Evolutionary conservation across 2,888 invertebrate genomes (phyloP), one percentile per base, ranked within the genome.

Genomic region (Romanomermis culicivorax): DNA sequence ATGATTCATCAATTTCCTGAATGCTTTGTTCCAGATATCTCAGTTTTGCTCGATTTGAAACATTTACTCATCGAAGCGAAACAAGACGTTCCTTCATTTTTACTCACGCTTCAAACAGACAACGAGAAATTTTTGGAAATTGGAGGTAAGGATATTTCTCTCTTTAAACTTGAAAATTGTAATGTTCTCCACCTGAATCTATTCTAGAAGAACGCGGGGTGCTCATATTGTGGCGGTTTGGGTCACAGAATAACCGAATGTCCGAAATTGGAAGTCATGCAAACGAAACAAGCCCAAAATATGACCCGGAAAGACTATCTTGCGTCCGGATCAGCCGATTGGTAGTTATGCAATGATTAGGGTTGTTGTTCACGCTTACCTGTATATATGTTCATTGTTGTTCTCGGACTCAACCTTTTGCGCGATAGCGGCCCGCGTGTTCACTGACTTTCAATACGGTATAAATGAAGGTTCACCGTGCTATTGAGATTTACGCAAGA

Each of bases 161-260:
- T n/a, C 7, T 7, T 36, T n/a, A n/a, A n/a, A n/a, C 17, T 36
- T 36, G n/a, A n/a, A 11, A 36, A 36, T n/a, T n/a, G n/a, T n/a
- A n/a, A n/a, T n/a, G n/a, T n/a, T n/a, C n/a, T n/a, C n/a, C n/a
- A n/a, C n/a, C n/a, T n/a, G n/a, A n/a, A n/a, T n/a, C n/a, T 45
- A n/a, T 30, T 56, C 51, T 42, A 56, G 57, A 56, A 42, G 63
- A 64, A 24, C 56, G 84, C 65, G 97, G n/a, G 97, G 0, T 99
- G 97, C 74, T 85, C 88, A 61, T 99, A 95, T 72, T 99, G 97
- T 71, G 95, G 93, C 59, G 97, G 97, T 61, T 77, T 99, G 61
- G 97, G 97, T 24, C 97, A 97, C 74, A 79, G 97, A 65, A 97
- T 99, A 65, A 93, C 93, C 58, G 91, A 95, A 70, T 99, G 97